Evolutionary conservation across 2,113 vertebrate genomes (phyloP).

Genomic region (Corydoras maculifer): DNA sequence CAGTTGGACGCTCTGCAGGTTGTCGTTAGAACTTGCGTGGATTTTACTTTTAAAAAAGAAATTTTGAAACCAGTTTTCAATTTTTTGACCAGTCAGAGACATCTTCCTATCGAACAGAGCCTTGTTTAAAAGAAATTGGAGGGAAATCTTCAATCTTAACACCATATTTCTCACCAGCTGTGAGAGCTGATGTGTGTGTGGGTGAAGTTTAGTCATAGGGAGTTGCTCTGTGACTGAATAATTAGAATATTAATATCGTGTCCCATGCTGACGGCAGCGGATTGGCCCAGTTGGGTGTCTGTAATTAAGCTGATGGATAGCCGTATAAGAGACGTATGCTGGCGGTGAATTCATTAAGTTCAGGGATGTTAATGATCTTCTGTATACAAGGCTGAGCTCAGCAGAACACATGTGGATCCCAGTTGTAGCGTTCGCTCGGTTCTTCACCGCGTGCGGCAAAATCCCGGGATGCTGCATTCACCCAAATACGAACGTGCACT

Average conservation of each 20-base stretch:
- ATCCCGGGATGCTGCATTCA: not conserved
- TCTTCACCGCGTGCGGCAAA: not conserved
- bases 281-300: slow-evolving; percentile 25
- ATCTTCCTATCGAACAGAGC: not conserved
- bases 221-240: slow-evolving; percentile 27
- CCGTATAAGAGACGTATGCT: slow-evolving; percentile 25
- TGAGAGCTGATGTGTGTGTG: slow-evolving; percentile 20
- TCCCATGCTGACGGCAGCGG: slow-evolving; percentile 28
- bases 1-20: no score
- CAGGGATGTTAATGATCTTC: slow-evolving; percentile 23
- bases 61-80: no score
- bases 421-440: not conserved
- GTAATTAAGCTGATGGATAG: slow-evolving; percentile 39
- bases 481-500: not conserved
- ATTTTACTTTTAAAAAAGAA: not conserved
- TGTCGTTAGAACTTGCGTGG: not conserved
- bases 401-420: slow-evolving; percentile 3
- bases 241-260: slow-evolving; percentile 40
- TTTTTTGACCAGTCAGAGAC: no score
- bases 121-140: not conserved
- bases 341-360: slow-evolving; percentile 34
- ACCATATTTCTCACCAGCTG: slow-evolving; percentile 23
- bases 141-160: not conserved
- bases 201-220: slow-evolving; percentile 23
- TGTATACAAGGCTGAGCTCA: slow-evolving; percentile 1